Evolutionary conservation across 2,113 vertebrate genomes (phyloP), one percentile per base, ranked within the genome.

Genomic region (Albula glossodonta): DNA sequence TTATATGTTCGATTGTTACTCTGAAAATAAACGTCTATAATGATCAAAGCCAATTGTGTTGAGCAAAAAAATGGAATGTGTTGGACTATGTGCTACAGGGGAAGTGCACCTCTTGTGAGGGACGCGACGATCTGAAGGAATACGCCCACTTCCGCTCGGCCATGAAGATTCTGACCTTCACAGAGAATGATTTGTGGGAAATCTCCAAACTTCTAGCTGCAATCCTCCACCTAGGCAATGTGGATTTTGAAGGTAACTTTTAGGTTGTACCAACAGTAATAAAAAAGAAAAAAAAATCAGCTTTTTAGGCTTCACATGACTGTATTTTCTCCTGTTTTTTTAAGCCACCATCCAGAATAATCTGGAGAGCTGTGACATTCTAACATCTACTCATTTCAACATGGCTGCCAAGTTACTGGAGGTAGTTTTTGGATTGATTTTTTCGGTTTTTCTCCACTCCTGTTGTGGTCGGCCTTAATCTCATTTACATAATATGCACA

Each of bases 181-280:
- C 97, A 0, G 96, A 97, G 63, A 93, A 85, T 0, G 96, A 99
- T 82, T 93, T 96, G 89, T 96, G 95, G 92, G 96, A 97, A 50
- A 96, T 99, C 89, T 94, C 95, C 90, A 97, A 96, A 91, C 91
- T 99, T 84, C 94, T 99, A 87, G 97, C 98, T 5, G 95, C 97
- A 0, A 95, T 99, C 79, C 94, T 99, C 3, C 98, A 99, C 89
- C 90, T 99, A 86, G 98, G 98, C 1, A 99, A 99, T 0, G 63
- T 98, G n/a, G 90, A 91, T 17, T 99, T 99, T 1, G 89, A 96
- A 94, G 96, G 98, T 99, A 78, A 83, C 88, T 88, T 31, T 19
- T 0, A 51, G 6, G 57, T n/a, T 13, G 50, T 66, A 25, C 9
- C 41, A 22, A 53, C 80, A 51, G 41, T 63, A 78, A 25, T 6